These are phyloP conservation scores for Stenotaenia linearis DNA, from an alignment of 2,888 invertebrate genomes.

Conservation along the genomic window DNA sequence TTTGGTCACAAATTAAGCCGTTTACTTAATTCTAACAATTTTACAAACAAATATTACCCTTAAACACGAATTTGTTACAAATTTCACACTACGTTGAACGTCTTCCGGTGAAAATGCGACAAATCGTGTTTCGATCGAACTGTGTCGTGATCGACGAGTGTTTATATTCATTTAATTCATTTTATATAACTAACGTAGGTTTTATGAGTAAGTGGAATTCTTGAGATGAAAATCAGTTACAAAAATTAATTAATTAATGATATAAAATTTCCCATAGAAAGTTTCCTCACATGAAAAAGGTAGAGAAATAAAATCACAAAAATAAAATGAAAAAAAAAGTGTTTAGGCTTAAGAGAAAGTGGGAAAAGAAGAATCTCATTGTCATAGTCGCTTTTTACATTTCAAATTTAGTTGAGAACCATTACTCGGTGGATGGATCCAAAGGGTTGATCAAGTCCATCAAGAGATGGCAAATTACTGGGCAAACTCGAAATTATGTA, in stretches of 20 bases:
- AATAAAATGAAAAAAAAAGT: not conserved
- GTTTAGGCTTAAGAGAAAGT: not conserved
- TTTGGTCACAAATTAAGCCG: too few species aligned
- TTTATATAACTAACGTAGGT: not conserved
- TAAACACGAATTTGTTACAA: not conserved
- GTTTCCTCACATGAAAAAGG: too few species aligned
- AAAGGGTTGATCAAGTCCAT: not conserved
- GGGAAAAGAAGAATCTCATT: not conserved
- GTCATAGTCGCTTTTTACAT: not conserved
- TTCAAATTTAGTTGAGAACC: not conserved
- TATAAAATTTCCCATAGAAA: too few species aligned
- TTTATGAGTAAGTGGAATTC: not conserved
- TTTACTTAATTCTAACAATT: not conserved
- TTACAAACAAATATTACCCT: not conserved
- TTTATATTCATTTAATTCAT: not conserved
- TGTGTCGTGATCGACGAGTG: not conserved
- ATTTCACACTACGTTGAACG: not conserved
- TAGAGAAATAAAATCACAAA: not conserved
- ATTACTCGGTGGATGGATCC: constrained; percentile 3
- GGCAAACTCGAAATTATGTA: constrained; percentile 13
- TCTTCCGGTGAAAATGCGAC: not conserved
- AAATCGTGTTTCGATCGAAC: too few species aligned
- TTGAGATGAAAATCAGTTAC: not conserved
- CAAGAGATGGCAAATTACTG: not conserved
- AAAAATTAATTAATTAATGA: too few species aligned